phyloP scores from a whole-genome alignment of 2,888 invertebrate genomes.

The Monopis laevigella region DNA sequence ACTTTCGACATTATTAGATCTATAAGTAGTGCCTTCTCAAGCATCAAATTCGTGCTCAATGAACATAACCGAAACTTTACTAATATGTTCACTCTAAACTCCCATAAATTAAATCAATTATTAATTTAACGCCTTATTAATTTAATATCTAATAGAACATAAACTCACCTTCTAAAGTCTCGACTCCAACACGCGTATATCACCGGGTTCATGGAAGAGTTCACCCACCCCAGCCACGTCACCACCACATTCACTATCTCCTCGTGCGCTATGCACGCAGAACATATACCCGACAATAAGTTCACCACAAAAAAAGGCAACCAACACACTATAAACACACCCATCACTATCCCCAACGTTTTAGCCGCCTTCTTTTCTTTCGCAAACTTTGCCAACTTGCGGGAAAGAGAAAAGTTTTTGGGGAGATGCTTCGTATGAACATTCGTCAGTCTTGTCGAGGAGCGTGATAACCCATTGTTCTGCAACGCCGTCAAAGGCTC shows the following conservation, averaged over 20 bases:
- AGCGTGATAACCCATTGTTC: slow-evolving; percentile 79
- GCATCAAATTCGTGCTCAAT: no score
- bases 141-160: background rate
- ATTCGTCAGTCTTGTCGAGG: slow-evolving; percentile 73
- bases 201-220: slow-evolving; percentile 96
- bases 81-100: no score
- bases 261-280: slow-evolving; percentile 86
- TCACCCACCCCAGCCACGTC: slow-evolving; percentile 96
- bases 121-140: no score
- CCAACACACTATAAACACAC: slow-evolving; percentile 97
- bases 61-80: no score
- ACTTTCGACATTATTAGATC: no score
- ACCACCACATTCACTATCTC: slow-evolving; percentile 89
- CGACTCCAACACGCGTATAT: slow-evolving; percentile 99
- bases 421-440: slow-evolving; percentile 72
- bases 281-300: slow-evolving; percentile 88
- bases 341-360: slow-evolving; percentile 96
- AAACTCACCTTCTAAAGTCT: slow-evolving; percentile 88
- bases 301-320: slow-evolving; percentile 97
- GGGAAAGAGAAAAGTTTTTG: slow-evolving; percentile 91
- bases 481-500: slow-evolving; percentile 81
- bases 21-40: no score
- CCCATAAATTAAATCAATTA: no score
- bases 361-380: slow-evolving; percentile 98
- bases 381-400: slow-evolving; percentile 94